Percentiles rank a stretch among this genome's conserved stretches.
Conservation (phyloP, 2,888 invertebrate species). For the Catocala sponsa region DNA sequence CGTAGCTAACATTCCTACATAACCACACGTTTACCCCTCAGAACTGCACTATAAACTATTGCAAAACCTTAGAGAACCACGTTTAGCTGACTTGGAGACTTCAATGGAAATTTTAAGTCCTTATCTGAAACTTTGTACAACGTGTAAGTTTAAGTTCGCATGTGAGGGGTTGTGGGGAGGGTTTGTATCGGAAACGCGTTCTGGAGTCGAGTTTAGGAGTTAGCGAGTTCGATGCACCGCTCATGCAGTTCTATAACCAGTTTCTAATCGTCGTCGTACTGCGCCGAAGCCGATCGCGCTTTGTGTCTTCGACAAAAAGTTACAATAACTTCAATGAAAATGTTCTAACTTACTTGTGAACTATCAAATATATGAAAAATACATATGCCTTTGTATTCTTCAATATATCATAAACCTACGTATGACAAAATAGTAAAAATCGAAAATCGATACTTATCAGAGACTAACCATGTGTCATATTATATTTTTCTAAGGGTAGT, state of each 20-base stretch:
- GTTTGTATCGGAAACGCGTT: slow-evolving; percentile 56
- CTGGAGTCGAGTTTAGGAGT: slow-evolving; percentile 60
- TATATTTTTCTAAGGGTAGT: too few species aligned
- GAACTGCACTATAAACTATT: slow-evolving; percentile 53
- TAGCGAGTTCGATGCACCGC: slow-evolving; percentile 73
- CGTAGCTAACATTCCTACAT: slow-evolving; percentile 54
- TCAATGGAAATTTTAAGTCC: slow-evolving; percentile 46
- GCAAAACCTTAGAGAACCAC: slow-evolving; percentile 51
- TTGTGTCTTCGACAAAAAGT: slow-evolving; percentile 72
- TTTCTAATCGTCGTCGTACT: slow-evolving; percentile 79
- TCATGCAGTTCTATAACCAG: slow-evolving; percentile 72
- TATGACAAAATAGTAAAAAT: too few species aligned
- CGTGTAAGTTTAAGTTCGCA: slow-evolving; percentile 62
- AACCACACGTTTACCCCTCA: slow-evolving; percentile 49
- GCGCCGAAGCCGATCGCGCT: slow-evolving; percentile 72
- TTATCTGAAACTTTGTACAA: slow-evolving; percentile 25
- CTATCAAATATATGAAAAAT: too few species aligned
- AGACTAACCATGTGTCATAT: too few species aligned
- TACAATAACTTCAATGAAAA: slow-evolving; percentile 73
- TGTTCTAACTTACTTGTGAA: slow-evolving; percentile 26
- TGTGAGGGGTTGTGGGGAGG: slow-evolving; percentile 50
- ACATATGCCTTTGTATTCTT: too few species aligned
- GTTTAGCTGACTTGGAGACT: slow-evolving; percentile 59
- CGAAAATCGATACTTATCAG: too few species aligned
- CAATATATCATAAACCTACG: too few species aligned